A percentile compares a stretch with the other conserved stretches of the same genome.
These are phyloP conservation scores for Electrona antarctica DNA, from an alignment of 2,113 vertebrate genomes.

Conservation along the genomic window DNA sequence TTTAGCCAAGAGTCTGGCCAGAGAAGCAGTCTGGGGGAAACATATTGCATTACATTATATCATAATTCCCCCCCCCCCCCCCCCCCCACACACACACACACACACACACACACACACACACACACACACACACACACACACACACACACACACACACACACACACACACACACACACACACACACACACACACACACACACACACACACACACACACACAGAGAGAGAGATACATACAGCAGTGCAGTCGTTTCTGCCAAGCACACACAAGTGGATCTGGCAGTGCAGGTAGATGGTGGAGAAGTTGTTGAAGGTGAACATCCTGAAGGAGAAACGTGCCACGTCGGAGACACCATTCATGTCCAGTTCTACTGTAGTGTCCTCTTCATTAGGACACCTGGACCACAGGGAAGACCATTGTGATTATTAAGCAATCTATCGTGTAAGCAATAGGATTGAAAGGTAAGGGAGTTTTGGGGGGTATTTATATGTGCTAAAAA, in stretches of 20 bases:
- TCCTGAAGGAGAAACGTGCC: slow-evolving; percentile 73
- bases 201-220: background rate
- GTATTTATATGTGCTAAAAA: too few species aligned
- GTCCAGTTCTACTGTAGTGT: slow-evolving; percentile 62
- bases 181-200: too few species aligned
- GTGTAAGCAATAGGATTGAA: background rate
- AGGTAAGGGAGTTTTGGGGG: too few species aligned
- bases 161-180: too few species aligned
- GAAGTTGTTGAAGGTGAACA: slow-evolving; percentile 65
- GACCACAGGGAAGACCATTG: background rate
- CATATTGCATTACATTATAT: too few species aligned
- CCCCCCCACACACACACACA: too few species aligned
- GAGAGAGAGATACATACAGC: slow-evolving; percentile 42
- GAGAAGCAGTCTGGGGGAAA: too few species aligned
- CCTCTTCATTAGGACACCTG: slow-evolving; percentile 71
- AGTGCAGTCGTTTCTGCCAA: slow-evolving; percentile 47
- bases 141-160: too few species aligned
- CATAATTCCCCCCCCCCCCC: too few species aligned
- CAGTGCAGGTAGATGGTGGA: slow-evolving; percentile 73
- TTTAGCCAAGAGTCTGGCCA: too few species aligned
- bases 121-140: too few species aligned
- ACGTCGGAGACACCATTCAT: slow-evolving; percentile 66
- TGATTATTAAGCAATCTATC: background rate
- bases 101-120: too few species aligned
- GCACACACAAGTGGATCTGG: slow-evolving; percentile 67